Percentiles rank a stretch among this genome's conserved stretches.
Evolutionary conservation across 1,140 invertebrate species (phyloP).

Genomic region (Temnothorax longispinosus): DNA sequence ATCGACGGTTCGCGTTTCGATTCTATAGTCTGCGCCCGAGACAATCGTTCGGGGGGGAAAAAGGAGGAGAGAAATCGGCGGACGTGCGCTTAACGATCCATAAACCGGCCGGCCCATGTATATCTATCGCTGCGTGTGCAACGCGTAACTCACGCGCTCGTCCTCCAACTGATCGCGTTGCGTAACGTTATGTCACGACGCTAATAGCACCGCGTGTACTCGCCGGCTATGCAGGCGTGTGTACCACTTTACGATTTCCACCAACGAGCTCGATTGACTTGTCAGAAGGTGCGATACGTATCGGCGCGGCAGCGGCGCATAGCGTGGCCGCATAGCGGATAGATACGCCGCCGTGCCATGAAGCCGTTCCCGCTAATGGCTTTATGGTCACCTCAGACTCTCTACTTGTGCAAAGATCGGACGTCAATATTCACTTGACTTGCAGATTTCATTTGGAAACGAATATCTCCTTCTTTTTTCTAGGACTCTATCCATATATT

Average conservation of each 20-base stretch:
- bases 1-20: background rate
- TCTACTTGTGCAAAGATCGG: background rate
- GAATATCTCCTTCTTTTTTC: background rate
- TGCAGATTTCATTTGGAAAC: background rate
- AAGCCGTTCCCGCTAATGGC: constrained; percentile 48
- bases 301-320: constrained; percentile 1
- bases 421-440: constrained; percentile 27
- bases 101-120: constrained; percentile 21
- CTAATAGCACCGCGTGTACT: constrained; percentile 53
- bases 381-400: constrained; percentile 22
- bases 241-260: constrained; percentile 61
- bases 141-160: constrained; percentile 35
- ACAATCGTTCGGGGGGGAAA: background rate
- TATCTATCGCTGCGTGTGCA: constrained; percentile 32
- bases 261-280: constrained; percentile 43
- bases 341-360: background rate
- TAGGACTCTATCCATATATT: too few relatives aligned
- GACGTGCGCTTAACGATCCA: constrained; percentile 23
- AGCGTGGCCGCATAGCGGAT: constrained; percentile 26
- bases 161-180: constrained; percentile 60
- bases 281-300: constrained; percentile 54
- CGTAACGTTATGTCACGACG: constrained; percentile 65
- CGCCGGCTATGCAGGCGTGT: constrained; percentile 42
- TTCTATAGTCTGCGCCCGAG: background rate
- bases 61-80: background rate